A percentile compares a stretch with the other conserved stretches of the same genome.
These are phyloP conservation scores for Philereme transversata DNA, from an alignment of 2,888 invertebrate species.

Conservation along the genomic window DNA sequence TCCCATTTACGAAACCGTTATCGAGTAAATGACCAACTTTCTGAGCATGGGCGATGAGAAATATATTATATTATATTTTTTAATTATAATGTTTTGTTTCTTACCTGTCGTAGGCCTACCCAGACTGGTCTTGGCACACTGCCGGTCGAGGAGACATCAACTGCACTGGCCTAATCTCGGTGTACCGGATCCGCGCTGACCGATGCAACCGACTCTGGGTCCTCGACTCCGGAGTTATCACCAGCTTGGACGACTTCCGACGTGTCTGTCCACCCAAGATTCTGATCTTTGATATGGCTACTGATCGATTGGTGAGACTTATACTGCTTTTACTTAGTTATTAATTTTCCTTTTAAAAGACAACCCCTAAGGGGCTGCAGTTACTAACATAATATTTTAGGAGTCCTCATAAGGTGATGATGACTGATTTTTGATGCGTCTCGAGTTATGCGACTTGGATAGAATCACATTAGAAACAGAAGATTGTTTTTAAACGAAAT, in stretches of 20 bases:
- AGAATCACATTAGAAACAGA: too few relatives aligned
- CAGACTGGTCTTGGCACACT: constrained; percentile 90
- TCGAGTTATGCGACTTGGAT: too few relatives aligned
- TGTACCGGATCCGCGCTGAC: constrained; percentile 90
- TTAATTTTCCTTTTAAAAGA: too few relatives aligned
- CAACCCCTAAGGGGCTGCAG: too few relatives aligned
- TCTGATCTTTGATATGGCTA: constrained; percentile 90
- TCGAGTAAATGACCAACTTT: too few relatives aligned
- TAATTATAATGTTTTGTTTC: not conserved
- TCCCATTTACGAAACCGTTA: too few relatives aligned
- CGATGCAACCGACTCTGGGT: constrained; percentile 94
- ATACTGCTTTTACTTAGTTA: not conserved
- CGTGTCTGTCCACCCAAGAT: constrained; percentile 91
- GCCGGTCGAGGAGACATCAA: constrained; percentile 88
- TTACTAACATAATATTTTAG: too few relatives aligned
- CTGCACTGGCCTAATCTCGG: constrained; percentile 91
- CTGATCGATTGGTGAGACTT: constrained; percentile 85
- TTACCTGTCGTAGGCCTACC: constrained; percentile 83
- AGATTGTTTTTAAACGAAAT: too few relatives aligned
- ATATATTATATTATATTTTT: too few relatives aligned
- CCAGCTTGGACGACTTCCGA: constrained; percentile 87
- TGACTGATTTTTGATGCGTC: too few relatives aligned
- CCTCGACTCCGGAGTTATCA: constrained; percentile 90
- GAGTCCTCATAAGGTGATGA: too few relatives aligned
- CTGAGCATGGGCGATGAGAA: too few relatives aligned